Conservation (phyloP, 2,888 invertebrate species). For the Sinelater perroti region DNA sequence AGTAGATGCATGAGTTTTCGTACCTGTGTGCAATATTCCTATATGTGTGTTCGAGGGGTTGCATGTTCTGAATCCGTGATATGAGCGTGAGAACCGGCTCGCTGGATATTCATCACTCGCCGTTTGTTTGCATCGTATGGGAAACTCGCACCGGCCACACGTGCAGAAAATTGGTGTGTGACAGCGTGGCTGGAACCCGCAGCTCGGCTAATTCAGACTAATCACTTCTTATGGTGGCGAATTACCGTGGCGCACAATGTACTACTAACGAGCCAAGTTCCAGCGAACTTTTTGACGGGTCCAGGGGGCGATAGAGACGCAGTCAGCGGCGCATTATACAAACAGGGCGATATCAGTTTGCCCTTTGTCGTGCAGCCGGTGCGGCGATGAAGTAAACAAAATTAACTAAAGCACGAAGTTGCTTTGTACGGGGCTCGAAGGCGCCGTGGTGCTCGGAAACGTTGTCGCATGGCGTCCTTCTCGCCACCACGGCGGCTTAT, state of each 20-base stretch:
- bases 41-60: too few relatives aligned
- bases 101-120: constrained; percentile 2
- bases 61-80: too few relatives aligned
- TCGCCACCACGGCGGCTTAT: neutral
- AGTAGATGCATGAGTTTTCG: too few relatives aligned
- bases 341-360: constrained; percentile 21
- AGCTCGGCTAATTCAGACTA: constrained; percentile 35
- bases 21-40: too few relatives aligned
- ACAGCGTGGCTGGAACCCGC: neutral
- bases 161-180: constrained; percentile 3
- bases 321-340: constrained; percentile 33
- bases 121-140: neutral
- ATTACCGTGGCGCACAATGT: constrained; percentile 34
- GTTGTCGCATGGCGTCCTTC: too few relatives aligned
- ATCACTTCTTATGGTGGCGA: constrained; percentile 37
- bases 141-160: constrained; percentile 6
- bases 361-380: constrained; percentile 32
- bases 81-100: too few relatives aligned
- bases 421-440: constrained; percentile 23
- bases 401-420: constrained; percentile 41
- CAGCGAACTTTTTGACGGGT: constrained; percentile 31
- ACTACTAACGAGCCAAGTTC: constrained; percentile 38
- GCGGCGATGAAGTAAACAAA: constrained; percentile 41
- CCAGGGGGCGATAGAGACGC: constrained; percentile 21
- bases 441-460: too few relatives aligned